phyloP scores from a whole-genome alignment of 2,113 vertebrate genomes.

The Phalacrocorax brasilianus region DNA sequence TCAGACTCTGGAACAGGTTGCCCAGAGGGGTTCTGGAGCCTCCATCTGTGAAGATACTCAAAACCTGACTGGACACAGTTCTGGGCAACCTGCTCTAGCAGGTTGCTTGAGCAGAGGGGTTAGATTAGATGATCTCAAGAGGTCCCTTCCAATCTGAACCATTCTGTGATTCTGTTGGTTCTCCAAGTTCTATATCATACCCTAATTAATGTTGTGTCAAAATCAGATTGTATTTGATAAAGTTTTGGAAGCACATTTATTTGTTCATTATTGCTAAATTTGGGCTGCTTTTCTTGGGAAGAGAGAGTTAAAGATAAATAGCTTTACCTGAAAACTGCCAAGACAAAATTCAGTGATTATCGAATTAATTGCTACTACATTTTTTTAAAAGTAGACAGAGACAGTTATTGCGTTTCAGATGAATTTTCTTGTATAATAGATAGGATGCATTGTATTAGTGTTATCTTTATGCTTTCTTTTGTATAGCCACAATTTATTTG shows the following conservation, averaged over 20 bases:
- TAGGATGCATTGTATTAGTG: neutral
- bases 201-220: neutral
- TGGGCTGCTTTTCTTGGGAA: neutral
- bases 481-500: neutral
- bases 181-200: neutral
- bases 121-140: neutral
- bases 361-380: neutral
- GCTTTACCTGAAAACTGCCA: neutral
- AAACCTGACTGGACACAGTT: neutral
- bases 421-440: neutral
- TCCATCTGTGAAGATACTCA: neutral
- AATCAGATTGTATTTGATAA: neutral
- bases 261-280: neutral
- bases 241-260: neutral
- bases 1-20: neutral
- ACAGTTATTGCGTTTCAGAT: neutral
- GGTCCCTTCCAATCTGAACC: neutral
- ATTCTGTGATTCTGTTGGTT: neutral
- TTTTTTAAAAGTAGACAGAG: neutral
- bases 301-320: neutral
- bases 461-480: neutral
- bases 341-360: neutral
- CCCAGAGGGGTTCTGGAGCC: neutral
- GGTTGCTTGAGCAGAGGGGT: neutral
- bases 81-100: neutral